Evolutionary conservation across 2,113 vertebrate genomes (phyloP).

Genomic region (Crotalus horridus): DNA sequence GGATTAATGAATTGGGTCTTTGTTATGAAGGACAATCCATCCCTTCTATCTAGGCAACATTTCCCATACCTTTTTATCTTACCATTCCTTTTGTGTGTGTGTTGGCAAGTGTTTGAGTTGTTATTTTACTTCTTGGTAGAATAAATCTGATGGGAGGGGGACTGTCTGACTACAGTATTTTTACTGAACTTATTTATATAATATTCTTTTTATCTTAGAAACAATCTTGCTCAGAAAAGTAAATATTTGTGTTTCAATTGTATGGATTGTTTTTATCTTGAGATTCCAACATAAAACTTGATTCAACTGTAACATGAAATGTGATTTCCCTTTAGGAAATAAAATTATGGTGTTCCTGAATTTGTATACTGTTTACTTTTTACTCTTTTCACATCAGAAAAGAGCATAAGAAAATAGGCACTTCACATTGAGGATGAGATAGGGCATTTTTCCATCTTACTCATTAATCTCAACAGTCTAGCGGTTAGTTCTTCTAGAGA

Average conservation of each 20-base stretch:
- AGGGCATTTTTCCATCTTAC: neutral
- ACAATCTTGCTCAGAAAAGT: neutral
- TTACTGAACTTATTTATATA: neutral
- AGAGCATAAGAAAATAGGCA: neutral
- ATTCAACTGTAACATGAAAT: neutral
- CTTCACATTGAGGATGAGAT: neutral
- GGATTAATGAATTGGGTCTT: constrained; percentile 6
- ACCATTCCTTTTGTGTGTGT: neutral
- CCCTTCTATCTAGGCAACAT: neutral
- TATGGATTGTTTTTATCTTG: neutral
- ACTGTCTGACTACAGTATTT: neutral
- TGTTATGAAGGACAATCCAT: constrained; percentile 3
- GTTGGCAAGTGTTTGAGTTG: neutral
- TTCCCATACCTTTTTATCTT: neutral
- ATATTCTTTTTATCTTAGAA: neutral
- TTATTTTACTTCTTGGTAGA: neutral
- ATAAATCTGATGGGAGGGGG: neutral
- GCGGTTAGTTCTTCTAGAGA: neutral
- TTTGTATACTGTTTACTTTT: neutral
- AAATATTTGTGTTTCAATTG: neutral
- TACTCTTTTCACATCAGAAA: neutral
- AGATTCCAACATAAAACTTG: neutral
- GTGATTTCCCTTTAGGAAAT: neutral
- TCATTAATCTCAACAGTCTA: neutral
- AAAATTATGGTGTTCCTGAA: neutral